These are phyloP conservation scores for human (Homo sapiens) DNA, from an alignment of 2,113 vertebrate species.

Conservation along the genomic window GRCh38 chr4:146574001-146574500, in stretches of 20 bases:
- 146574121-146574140: neutral
- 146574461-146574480: neutral
- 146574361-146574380: neutral
- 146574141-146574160: constrained; percentile 14
- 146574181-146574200: constrained; percentile 8
- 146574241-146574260: constrained; percentile 16
- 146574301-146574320: neutral
- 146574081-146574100: constrained; percentile 25
- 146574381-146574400: neutral
- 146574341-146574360: neutral
- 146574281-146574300: neutral
- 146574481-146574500: neutral
- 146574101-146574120: neutral
- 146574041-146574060: constrained; percentile 41
- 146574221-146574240: constrained; percentile 63
- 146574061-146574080: constrained; percentile 12
- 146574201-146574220: neutral
- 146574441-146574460: neutral
- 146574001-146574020: constrained; percentile 28
- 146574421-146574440: neutral
- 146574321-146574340: neutral
- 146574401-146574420: neutral
- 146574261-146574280: constrained; percentile 1
- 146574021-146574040: constrained; percentile 18
- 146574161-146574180: constrained; percentile 38